Evolutionary conservation across 1,140 invertebrate genomes (phyloP).

Genomic region (Branchinecta lindahli): DNA sequence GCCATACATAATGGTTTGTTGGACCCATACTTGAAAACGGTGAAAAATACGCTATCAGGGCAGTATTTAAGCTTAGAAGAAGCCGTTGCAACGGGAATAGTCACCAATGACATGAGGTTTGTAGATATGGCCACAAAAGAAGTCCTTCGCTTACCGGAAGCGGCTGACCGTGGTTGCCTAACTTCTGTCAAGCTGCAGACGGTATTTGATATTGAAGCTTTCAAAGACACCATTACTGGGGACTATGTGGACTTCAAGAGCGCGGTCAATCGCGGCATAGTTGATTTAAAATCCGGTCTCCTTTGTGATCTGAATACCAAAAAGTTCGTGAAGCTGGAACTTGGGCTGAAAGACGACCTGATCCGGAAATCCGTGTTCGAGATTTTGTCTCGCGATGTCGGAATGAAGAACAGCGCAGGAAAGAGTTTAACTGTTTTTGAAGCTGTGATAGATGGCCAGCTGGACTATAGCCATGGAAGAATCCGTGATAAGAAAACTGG

Average conservation of each 20-base stretch:
- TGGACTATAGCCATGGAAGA: conserved; percentile 73
- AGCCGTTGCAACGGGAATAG: conserved; percentile 58
- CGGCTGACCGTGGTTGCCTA: conserved; percentile 69
- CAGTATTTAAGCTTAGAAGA: conserved; percentile 67
- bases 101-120: conserved; percentile 53
- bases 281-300: conserved; percentile 55
- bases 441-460: conserved; percentile 58
- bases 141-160: conserved; percentile 52
- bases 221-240: conserved; percentile 62
- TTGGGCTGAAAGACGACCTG: conserved; percentile 33
- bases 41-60: conserved; percentile 58
- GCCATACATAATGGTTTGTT: conserved; percentile 68
- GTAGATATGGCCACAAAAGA: conserved; percentile 51
- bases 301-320: conserved; percentile 55
- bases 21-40: conserved; percentile 66
- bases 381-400: conserved; percentile 63
- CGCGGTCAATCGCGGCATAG: conserved; percentile 58
- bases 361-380: conserved; percentile 61
- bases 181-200: conserved; percentile 71
- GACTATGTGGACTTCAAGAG: conserved; percentile 73
- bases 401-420: conserved; percentile 47
- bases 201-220: conserved; percentile 79
- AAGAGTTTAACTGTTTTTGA: conserved; percentile 65
- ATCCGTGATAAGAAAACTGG: conserved; percentile 58
- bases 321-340: conserved; percentile 50